Percentiles rank a stretch among this genome's conserved stretches.
Conservation (phyloP, 2,888 invertebrate genomes). For the Iselma pallidipennis region DNA sequence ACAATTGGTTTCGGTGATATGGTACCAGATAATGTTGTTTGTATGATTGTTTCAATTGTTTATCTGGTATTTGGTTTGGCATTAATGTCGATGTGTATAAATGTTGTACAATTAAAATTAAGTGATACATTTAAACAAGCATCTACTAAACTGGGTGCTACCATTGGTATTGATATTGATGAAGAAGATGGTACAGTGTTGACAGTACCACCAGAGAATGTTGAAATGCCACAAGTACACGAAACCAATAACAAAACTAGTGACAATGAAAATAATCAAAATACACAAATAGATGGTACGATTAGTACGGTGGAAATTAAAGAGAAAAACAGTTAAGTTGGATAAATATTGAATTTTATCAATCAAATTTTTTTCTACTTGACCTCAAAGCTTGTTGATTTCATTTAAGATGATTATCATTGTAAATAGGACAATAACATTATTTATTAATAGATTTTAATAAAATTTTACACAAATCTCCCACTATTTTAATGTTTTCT, state of each 20-base stretch:
- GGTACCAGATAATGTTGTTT: slow-evolving; percentile 77
- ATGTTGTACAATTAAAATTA: slow-evolving; percentile 85
- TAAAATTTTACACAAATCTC: background rate
- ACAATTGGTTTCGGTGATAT: slow-evolving; percentile 97
- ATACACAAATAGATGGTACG: background rate
- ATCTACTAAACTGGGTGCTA: slow-evolving; percentile 82
- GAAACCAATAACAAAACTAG: background rate
- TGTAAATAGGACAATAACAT: too few species aligned
- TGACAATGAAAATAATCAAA: background rate
- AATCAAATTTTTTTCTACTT: background rate
- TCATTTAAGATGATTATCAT: background rate
- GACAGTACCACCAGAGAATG: slow-evolving; percentile 43
- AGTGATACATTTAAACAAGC: slow-evolving; percentile 84
- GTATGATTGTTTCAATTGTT: slow-evolving; percentile 89
- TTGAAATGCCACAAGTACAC: slow-evolving; percentile 47
- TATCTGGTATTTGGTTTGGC: slow-evolving; percentile 94
- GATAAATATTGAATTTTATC: background rate
- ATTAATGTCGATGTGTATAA: slow-evolving; percentile 96
- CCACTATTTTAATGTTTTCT: too few species aligned
- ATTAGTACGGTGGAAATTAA: background rate
- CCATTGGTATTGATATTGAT: slow-evolving; percentile 76
- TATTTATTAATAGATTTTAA: background rate
- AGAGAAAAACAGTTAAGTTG: background rate
- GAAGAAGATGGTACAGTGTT: slow-evolving; percentile 64
- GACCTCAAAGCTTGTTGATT: background rate